Conservation (phyloP, 2,113 vertebrate species). For the Chloebia gouldiae region DNA sequence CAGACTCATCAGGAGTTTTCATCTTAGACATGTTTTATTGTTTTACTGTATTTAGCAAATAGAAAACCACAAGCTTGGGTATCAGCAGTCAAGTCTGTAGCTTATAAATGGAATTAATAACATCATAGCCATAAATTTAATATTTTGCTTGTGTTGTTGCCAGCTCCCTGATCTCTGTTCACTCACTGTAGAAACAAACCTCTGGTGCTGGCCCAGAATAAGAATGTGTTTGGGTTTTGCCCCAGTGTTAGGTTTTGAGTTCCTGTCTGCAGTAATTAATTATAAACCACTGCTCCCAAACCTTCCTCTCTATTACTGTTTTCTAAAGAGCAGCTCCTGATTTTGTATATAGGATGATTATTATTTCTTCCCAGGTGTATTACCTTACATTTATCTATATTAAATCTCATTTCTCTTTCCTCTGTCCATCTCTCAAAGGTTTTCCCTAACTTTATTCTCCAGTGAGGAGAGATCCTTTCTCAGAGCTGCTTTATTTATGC, state of each 20-base stretch:
- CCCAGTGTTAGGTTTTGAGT: neutral
- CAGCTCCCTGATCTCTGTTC: neutral
- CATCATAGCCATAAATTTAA: neutral
- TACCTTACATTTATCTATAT: constrained; percentile 72
- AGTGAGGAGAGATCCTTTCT: constrained; percentile 49
- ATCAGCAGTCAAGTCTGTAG: neutral
- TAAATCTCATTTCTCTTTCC: constrained; percentile 69
- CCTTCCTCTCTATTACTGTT: neutral
- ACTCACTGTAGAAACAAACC: neutral
- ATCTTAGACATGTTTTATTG: neutral
- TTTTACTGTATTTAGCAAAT: neutral
- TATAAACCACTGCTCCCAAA: neutral
- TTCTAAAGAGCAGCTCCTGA: constrained; percentile 32
- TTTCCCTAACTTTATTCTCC: constrained; percentile 44
- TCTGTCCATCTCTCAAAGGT: constrained; percentile 41
- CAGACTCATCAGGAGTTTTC: neutral
- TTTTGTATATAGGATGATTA: constrained; percentile 27
- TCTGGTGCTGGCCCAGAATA: neutral
- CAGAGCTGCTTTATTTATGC: constrained; percentile 26
- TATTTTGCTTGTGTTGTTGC: neutral
- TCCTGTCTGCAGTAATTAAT: constrained; percentile 42
- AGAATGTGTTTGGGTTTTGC: neutral
- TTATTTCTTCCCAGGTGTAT: constrained; percentile 65
- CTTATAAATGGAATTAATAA: neutral
- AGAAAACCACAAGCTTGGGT: neutral